These are phyloP conservation scores for Crossocerus cetratus DNA, from an alignment of 2,888 invertebrate species.

Conservation along the genomic window DNA sequence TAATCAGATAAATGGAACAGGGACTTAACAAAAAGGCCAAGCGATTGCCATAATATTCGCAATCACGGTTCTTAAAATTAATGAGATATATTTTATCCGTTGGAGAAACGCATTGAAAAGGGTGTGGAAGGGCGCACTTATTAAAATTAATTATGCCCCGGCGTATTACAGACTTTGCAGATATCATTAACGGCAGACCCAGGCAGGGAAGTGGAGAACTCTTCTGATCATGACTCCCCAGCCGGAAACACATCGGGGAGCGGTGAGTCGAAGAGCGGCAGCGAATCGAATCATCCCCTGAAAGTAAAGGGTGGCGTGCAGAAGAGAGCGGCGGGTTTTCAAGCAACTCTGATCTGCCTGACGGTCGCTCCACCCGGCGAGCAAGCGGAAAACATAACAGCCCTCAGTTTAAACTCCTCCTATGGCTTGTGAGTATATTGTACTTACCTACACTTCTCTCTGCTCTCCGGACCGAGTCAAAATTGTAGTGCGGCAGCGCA, in stretches of 20 bases:
- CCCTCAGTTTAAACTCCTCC: slow-evolving; percentile 95
- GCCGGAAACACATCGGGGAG: slow-evolving; percentile 78
- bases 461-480: neutral
- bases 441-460: neutral
- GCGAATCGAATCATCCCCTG: slow-evolving; percentile 78
- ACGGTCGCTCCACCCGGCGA: slow-evolving; percentile 89
- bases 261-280: slow-evolving; percentile 75
- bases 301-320: slow-evolving; percentile 86
- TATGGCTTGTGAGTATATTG: slow-evolving; percentile 93
- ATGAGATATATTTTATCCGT: too few relatives aligned
- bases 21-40: too few relatives aligned
- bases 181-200: slow-evolving; percentile 90
- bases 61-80: too few relatives aligned
- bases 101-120: too few relatives aligned
- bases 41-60: too few relatives aligned
- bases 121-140: too few relatives aligned
- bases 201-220: slow-evolving; percentile 87
- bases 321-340: slow-evolving; percentile 96
- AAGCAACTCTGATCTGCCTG: slow-evolving; percentile 95
- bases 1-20: too few relatives aligned
- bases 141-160: neutral
- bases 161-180: slow-evolving; percentile 84
- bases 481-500: too few relatives aligned
- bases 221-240: slow-evolving; percentile 89
- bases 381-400: slow-evolving; percentile 90